Percentiles rank a stretch among this genome's conserved stretches.
Evolutionary conservation across 2,113 vertebrate genomes (phyloP).

Genomic region (Bujurquina vittata): DNA sequence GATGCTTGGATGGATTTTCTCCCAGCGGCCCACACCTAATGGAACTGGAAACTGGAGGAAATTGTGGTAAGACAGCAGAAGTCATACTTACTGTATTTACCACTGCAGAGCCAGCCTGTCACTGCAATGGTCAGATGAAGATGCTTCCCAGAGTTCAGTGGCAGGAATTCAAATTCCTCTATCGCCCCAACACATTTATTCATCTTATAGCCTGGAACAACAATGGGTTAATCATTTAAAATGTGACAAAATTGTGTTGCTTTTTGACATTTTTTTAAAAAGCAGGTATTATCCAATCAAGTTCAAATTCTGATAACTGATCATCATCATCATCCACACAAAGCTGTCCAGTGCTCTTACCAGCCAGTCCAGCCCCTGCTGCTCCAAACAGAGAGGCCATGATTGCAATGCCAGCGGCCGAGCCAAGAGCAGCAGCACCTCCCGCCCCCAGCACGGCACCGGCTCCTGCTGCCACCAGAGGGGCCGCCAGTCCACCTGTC

Average conservation of each 20-base stretch:
- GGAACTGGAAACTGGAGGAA: neutral
- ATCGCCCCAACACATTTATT: conserved; percentile 96
- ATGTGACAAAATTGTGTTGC: neutral
- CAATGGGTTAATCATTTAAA: neutral
- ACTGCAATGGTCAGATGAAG: conserved; percentile 92
- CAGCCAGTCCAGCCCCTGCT: conserved; percentile 93
- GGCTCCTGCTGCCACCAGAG: conserved; percentile 90
- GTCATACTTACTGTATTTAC: conserved; percentile 90
- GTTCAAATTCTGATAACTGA: neutral
- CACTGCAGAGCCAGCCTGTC: conserved; percentile 93
- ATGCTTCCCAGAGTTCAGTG: conserved; percentile 88
- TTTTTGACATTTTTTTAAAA: neutral
- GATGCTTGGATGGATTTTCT: neutral
- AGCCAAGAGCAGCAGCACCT: conserved; percentile 92
- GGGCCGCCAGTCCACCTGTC: conserved; percentile 95
- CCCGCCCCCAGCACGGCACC: conserved; percentile 89
- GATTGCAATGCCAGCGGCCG: conserved; percentile 90
- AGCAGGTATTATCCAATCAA: neutral
- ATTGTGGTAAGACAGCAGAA: neutral
- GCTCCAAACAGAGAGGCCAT: conserved; percentile 95
- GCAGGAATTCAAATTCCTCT: conserved; percentile 95
- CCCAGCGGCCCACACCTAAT: neutral
- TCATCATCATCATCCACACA: neutral
- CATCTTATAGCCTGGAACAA: conserved; percentile 94
- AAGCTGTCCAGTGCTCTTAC: conserved; percentile 65